A percentile compares a stretch with the other conserved stretches of the same genome.
phyloP scores from a whole-genome alignment of 2,113 vertebrate genomes.

The Mobula hypostoma region DNA sequence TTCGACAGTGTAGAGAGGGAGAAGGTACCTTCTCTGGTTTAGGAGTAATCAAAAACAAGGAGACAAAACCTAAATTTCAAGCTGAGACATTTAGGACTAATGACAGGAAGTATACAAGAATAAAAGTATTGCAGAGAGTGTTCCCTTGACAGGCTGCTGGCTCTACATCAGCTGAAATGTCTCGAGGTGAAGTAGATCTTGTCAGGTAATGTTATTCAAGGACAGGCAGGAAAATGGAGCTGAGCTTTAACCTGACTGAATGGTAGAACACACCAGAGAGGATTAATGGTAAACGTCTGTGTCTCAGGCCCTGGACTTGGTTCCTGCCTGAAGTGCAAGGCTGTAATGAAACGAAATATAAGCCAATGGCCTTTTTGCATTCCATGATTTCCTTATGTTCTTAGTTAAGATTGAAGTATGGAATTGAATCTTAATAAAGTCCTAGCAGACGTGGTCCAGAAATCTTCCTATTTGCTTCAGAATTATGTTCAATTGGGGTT shows the following conservation, averaged over 20 bases:
- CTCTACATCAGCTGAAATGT: neutral
- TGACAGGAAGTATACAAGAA: neutral
- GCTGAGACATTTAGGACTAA: neutral
- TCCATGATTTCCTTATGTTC: neutral
- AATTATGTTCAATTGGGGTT: neutral
- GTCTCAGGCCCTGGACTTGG: neutral
- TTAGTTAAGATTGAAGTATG: neutral
- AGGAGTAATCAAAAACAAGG: neutral
- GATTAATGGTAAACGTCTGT: neutral
- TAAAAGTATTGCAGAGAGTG: neutral
- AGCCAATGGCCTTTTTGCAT: neutral
- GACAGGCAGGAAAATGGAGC: neutral
- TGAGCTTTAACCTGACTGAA: neutral
- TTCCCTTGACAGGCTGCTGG: neutral
- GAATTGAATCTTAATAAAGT: constrained; percentile 16
- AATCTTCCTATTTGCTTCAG: neutral
- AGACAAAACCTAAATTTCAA: neutral
- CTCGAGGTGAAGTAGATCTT: neutral
- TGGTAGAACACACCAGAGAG: neutral
- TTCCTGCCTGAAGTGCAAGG: neutral
- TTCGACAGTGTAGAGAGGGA: neutral
- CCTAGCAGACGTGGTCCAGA: constrained; percentile 23
- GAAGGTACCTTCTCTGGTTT: neutral
- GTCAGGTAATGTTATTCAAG: neutral
- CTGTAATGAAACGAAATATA: neutral